A percentile compares a stretch with the other conserved stretches of the same genome.
phyloP scores from a whole-genome alignment of 2,113 vertebrate species.

The Serinus canaria region DNA sequence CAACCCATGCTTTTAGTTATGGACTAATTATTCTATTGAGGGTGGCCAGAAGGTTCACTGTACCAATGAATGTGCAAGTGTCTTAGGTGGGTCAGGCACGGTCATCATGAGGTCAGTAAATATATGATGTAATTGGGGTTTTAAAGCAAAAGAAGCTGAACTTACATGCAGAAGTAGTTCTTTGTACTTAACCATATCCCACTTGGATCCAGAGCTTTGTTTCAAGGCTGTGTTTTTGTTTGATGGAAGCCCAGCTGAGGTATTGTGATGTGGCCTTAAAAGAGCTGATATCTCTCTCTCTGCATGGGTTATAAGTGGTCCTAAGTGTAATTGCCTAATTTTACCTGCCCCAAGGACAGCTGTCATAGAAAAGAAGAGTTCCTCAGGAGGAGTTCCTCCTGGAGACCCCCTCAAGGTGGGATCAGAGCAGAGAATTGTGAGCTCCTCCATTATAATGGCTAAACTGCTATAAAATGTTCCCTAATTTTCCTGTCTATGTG shows the following conservation, averaged over 20 bases:
- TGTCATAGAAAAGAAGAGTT: background rate
- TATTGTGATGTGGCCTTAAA: background rate
- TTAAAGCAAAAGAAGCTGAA: background rate
- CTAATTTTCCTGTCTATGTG: background rate
- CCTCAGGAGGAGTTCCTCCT: background rate
- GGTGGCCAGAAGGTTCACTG: background rate
- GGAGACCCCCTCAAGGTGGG: background rate
- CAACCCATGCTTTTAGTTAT: background rate
- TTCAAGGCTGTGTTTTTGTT: background rate
- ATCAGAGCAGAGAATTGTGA: background rate
- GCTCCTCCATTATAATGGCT: background rate
- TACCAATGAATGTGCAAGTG: background rate
- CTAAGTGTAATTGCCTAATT: background rate
- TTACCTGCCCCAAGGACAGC: background rate
- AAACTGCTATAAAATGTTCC: background rate
- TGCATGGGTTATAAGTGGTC: background rate
- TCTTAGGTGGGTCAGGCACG: background rate
- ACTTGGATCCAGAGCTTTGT: background rate
- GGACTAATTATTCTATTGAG: background rate
- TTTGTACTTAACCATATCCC: background rate
- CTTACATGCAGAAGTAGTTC: background rate
- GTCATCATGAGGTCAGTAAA: background rate
- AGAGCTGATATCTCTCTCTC: background rate
- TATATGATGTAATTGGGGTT: background rate
- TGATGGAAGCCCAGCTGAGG: background rate